phyloP scores from a whole-genome alignment of 1,140 invertebrate species.

The Pomacea maculata region DNA sequence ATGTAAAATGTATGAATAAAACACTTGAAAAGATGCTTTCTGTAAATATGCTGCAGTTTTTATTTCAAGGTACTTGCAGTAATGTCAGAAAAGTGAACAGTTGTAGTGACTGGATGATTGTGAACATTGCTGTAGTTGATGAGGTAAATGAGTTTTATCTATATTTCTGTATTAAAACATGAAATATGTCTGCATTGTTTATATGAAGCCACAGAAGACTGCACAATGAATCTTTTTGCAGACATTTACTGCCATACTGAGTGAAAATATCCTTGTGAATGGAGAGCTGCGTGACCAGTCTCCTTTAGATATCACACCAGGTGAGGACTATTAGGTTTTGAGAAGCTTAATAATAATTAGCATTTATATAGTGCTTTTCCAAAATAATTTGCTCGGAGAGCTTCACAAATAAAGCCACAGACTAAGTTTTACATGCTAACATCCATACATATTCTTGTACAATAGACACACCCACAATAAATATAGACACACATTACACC shows the following conservation, averaged over 20 bases:
- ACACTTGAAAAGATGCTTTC: no score
- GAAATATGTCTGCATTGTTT: no score
- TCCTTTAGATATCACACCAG: slow-evolving; percentile 13
- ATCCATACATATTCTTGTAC: background rate
- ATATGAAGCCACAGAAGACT: no score
- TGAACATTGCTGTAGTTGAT: no score
- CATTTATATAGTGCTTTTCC: background rate
- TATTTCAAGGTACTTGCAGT: no score
- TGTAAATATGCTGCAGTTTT: no score
- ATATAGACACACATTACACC: background rate
- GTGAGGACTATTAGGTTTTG: slow-evolving; percentile 1
- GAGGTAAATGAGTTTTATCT: no score
- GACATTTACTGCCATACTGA: slow-evolving; percentile 7
- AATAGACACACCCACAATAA: background rate
- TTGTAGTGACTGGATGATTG: no score
- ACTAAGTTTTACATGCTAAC: background rate
- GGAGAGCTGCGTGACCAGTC: slow-evolving; percentile 4
- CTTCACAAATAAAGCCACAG: background rate
- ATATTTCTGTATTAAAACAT: no score
- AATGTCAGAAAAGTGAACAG: no score
- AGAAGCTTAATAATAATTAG: background rate
- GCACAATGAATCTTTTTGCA: background rate
- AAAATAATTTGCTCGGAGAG: background rate
- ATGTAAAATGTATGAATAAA: no score
- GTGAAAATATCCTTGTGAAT: slow-evolving; percentile 20